Evolutionary conservation across 2,888 invertebrate species (phyloP).

Genomic region (Nineta flava): DNA sequence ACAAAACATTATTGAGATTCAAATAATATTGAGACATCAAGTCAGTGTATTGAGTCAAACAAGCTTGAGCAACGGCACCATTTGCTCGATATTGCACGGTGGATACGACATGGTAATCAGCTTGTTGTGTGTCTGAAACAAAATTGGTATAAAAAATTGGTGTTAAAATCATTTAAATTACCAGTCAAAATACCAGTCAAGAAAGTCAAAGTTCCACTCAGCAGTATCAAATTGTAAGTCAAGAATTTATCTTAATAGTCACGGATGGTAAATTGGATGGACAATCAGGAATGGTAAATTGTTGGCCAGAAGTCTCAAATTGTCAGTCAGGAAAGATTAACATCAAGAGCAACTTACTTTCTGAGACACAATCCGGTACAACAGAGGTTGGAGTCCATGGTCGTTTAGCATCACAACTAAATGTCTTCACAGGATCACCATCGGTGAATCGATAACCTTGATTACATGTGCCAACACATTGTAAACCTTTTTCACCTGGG

Average conservation of each 20-base stretch:
- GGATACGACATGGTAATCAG: slow-evolving; percentile 82
- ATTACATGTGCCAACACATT: slow-evolving; percentile 81
- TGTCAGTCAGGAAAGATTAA: too few species aligned
- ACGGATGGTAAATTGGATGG: too few species aligned
- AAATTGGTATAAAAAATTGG: background rate
- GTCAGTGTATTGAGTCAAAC: slow-evolving; percentile 73
- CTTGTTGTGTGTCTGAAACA: slow-evolving; percentile 69
- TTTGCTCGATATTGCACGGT: slow-evolving; percentile 77
- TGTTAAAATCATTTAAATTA: too few species aligned
- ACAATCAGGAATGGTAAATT: too few species aligned
- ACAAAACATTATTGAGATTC: slow-evolving; percentile 64
- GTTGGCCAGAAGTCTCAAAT: too few species aligned
- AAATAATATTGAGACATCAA: slow-evolving; percentile 64
- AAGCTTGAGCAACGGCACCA: slow-evolving; percentile 72
- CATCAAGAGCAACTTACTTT: slow-evolving; percentile 39
- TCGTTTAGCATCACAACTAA: slow-evolving; percentile 64
- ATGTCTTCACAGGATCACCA: slow-evolving; percentile 74
- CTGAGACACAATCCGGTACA: slow-evolving; percentile 89
- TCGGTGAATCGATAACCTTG: slow-evolving; percentile 82
- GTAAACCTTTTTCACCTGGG: slow-evolving; percentile 65
- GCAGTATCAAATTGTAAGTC: too few species aligned
- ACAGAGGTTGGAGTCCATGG: slow-evolving; percentile 79
- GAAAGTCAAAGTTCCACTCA: too few species aligned
- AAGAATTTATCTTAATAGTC: too few species aligned
- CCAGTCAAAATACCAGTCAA: too few species aligned